These are phyloP conservation scores for Periparus ater DNA, from an alignment of 2,797 vertebrate species.

Conservation along the genomic window DNA sequence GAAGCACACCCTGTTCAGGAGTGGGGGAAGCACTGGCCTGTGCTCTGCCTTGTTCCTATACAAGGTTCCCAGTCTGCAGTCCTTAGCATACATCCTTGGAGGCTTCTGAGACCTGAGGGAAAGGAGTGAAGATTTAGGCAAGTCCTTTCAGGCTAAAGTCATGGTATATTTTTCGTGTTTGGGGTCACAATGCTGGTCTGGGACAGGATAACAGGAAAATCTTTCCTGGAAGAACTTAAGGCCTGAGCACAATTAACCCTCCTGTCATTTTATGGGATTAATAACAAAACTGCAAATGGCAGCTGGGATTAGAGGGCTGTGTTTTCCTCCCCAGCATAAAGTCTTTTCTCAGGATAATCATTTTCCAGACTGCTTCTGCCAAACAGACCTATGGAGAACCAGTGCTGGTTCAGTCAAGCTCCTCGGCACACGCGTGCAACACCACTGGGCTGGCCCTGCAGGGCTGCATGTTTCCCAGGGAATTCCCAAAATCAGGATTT, in stretches of 20 bases:
- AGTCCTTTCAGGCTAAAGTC: background rate
- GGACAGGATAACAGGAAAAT: background rate
- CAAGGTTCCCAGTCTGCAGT: background rate
- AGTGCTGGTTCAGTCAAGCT: background rate
- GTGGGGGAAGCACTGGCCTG: rapidly evolving
- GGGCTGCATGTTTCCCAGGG: background rate
- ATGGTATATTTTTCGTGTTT: background rate
- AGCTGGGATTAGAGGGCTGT: background rate
- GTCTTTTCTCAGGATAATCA: background rate
- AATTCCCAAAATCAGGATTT: background rate
- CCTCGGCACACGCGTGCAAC: rapidly evolving
- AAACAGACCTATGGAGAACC: background rate
- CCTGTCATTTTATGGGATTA: background rate
- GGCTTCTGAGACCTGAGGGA: background rate
- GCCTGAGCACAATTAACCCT: background rate
- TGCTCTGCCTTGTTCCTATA: background rate
- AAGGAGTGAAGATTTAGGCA: background rate
- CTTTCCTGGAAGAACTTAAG: background rate
- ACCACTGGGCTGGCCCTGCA: background rate
- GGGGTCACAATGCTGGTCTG: background rate
- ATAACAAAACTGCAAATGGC: background rate
- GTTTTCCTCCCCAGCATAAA: background rate
- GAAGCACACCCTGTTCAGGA: background rate
- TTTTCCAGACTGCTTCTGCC: background rate
- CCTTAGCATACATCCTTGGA: background rate